Evolutionary conservation across 2,888 invertebrate species (phyloP).

Genomic region (Pimpla rufipes): DNA sequence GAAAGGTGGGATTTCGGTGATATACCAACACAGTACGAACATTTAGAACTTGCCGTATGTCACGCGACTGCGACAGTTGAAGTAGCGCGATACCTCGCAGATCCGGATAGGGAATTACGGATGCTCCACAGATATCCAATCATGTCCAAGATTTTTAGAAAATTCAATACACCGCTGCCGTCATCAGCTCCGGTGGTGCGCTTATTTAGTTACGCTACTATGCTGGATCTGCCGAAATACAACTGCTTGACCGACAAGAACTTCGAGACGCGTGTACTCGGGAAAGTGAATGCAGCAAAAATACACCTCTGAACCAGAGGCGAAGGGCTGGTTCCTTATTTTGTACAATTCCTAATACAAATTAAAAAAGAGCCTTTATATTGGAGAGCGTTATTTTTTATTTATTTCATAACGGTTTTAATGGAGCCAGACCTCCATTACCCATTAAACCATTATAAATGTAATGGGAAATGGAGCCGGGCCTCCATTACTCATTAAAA

Average conservation of each 20-base stretch:
- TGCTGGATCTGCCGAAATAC: too few species aligned
- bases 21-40: background rate
- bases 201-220: conserved; percentile 50
- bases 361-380: too few species aligned
- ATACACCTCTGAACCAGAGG: background rate
- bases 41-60: background rate
- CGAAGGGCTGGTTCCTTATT: too few species aligned
- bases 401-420: too few species aligned
- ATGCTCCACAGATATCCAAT: conserved; percentile 25
- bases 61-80: background rate
- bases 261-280: conserved; percentile 41
- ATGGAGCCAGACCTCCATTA: too few species aligned
- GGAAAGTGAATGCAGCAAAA: background rate
- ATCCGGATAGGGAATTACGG: conserved; percentile 15
- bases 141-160: conserved; percentile 16
- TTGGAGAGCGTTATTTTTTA: too few species aligned
- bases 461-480: too few species aligned
- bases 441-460: too few species aligned
- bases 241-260: conserved; percentile 39
- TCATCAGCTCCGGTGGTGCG: conserved; percentile 56
- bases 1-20: background rate
- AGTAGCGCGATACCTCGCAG: conserved; percentile 9
- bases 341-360: too few species aligned
- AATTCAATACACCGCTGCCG: conserved; percentile 49
- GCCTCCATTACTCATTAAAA: too few species aligned